These are phyloP conservation scores for Sarcophaga carnaria DNA, from an alignment of 2,888 invertebrate genomes.

Conservation along the genomic window DNA sequence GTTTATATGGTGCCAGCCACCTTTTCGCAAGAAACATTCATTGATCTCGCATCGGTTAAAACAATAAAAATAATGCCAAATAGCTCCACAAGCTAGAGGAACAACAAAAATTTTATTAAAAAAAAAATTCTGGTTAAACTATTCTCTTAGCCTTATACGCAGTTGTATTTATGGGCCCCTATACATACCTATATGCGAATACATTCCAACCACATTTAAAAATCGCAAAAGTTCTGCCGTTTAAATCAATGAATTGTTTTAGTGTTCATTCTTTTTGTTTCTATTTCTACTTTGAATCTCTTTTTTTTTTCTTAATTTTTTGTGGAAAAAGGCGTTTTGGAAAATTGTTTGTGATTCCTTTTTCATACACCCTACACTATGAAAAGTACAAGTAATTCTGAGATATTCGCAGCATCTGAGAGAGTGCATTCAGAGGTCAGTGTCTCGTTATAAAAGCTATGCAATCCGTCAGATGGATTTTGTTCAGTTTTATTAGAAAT, in stretches of 20 bases:
- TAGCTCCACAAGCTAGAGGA: slow-evolving; percentile 10
- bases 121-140: slow-evolving; percentile 12
- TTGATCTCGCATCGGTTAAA: slow-evolving; percentile 64
- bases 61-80: slow-evolving; percentile 47
- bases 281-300: background rate
- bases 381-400: too few relatives aligned
- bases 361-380: background rate
- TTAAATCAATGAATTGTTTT: slow-evolving; percentile 56
- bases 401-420: too few relatives aligned
- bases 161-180: background rate
- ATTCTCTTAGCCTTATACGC: background rate
- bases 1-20: slow-evolving; percentile 46
- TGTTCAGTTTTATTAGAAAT: too few relatives aligned
- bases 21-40: slow-evolving; percentile 52
- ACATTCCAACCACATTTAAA: slow-evolving; percentile 41
- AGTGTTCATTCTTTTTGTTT: background rate
- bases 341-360: slow-evolving; percentile 19
- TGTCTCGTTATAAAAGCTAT: too few relatives aligned
- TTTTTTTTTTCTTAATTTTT: background rate
- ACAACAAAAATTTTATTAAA: slow-evolving; percentile 18
- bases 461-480: too few relatives aligned
- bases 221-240: slow-evolving; percentile 62
- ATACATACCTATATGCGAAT: background rate
- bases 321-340: slow-evolving; percentile 43
- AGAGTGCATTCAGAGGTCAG: too few relatives aligned